These are phyloP conservation scores for Hypotaenidia okinawae DNA, from an alignment of 2,797 vertebrate species.

Conservation along the genomic window DNA sequence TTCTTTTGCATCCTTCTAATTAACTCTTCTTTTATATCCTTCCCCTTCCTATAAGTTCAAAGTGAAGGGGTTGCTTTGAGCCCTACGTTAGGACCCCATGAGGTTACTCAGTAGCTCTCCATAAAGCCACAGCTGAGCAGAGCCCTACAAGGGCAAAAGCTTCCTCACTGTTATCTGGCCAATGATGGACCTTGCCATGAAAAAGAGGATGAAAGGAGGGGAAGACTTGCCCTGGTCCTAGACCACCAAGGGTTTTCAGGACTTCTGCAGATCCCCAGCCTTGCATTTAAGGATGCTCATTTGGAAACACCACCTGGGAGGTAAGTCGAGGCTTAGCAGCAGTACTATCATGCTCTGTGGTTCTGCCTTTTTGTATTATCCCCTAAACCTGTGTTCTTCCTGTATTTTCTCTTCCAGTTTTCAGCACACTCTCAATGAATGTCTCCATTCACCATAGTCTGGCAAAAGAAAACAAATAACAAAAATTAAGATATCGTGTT, in stretches of 20 bases:
- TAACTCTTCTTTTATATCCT: background rate
- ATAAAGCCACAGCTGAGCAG: background rate
- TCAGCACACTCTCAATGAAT: background rate
- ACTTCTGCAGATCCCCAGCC: background rate
- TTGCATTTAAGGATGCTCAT: background rate
- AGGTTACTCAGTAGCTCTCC: background rate
- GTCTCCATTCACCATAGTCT: fast-evolving
- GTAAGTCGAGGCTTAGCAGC: background rate
- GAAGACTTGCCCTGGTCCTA: background rate
- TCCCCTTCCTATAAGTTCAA: background rate
- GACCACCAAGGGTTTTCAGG: background rate
- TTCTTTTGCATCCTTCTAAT: background rate
- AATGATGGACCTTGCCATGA: background rate
- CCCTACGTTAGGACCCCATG: background rate
- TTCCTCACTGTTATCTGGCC: background rate
- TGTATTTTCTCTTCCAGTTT: background rate
- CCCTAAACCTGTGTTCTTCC: background rate
- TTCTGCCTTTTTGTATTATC: background rate
- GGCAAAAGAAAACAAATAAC: background rate
- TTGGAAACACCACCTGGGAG: background rate
- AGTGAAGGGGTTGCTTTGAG: background rate
- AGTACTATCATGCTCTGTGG: background rate
- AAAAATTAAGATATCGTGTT: fast-evolving
- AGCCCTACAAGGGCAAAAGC: fast-evolving
- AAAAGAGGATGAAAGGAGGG: background rate